A percentile compares a stretch with the other conserved stretches of the same genome.
phyloP scores from a whole-genome alignment of 2,888 invertebrate genomes.

The Chloroclysta siterata region DNA sequence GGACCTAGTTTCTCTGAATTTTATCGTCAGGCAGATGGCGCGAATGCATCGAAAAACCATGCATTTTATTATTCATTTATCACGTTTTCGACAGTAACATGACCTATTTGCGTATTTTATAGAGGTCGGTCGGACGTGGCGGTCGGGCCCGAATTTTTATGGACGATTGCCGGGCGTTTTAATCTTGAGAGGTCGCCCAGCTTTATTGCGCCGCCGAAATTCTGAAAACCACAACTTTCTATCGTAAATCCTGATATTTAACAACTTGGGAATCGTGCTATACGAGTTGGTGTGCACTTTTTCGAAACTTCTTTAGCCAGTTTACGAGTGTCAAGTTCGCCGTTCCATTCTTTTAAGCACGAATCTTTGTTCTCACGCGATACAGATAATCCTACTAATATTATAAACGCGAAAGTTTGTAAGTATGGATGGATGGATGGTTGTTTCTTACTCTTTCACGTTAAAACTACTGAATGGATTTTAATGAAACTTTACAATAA shows the following conservation, averaged over 20 bases:
- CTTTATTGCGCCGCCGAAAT: slow-evolving; percentile 50
- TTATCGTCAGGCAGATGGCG: neutral
- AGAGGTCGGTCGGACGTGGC: slow-evolving; percentile 30
- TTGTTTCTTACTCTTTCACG: too few relatives aligned
- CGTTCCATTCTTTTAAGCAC: neutral
- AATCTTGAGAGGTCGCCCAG: slow-evolving; percentile 45
- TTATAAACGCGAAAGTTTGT: too few relatives aligned
- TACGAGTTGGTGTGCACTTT: slow-evolving; percentile 3
- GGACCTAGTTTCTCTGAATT: too few relatives aligned
- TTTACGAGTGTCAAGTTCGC: neutral
- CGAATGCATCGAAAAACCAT: neutral
- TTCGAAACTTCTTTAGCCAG: neutral
- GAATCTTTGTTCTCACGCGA: neutral
- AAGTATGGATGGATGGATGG: too few relatives aligned
- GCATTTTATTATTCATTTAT: slow-evolving; percentile 30
- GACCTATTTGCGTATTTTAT: slow-evolving; percentile 46
- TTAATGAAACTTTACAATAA: too few relatives aligned
- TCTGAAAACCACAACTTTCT: slow-evolving; percentile 59
- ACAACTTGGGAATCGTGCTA: slow-evolving; percentile 38
- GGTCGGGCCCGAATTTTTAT: slow-evolving; percentile 40
- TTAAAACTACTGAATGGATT: too few relatives aligned
- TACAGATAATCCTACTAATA: neutral
- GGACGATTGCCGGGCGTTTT: slow-evolving; percentile 47
- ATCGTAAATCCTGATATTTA: slow-evolving; percentile 63
- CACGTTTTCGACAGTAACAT: slow-evolving; percentile 30